These are phyloP conservation scores for Gopherus evgoodei DNA, from an alignment of 2,113 vertebrate genomes.

Conservation along the genomic window DNA sequence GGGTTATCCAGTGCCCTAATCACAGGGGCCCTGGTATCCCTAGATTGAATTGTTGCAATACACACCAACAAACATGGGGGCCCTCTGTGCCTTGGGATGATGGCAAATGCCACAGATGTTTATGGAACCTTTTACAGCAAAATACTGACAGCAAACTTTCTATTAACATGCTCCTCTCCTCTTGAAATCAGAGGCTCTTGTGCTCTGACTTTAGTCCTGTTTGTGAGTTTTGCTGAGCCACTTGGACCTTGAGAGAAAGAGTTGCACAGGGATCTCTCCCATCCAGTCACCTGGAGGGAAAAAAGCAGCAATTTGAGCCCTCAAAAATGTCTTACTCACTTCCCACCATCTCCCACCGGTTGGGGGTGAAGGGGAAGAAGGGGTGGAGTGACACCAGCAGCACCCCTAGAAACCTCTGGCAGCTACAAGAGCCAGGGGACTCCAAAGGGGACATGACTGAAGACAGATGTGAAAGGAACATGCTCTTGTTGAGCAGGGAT, in stretches of 20 bases:
- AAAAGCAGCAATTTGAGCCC: background rate
- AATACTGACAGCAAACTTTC: background rate
- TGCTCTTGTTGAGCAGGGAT: background rate
- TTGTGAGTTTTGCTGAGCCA: rapidly evolving
- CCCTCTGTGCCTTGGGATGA: background rate
- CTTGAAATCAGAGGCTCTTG: background rate
- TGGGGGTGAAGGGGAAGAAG: background rate
- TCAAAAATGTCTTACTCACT: background rate
- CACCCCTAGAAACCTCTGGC: constrained; percentile 24
- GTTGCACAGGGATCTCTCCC: background rate
- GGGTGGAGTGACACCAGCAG: background rate
- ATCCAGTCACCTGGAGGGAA: background rate
- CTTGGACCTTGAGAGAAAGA: background rate
- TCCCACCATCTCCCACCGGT: rapidly evolving
- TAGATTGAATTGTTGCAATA: background rate
- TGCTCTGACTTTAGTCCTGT: background rate
- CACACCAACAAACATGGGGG: background rate
- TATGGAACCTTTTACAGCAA: background rate
- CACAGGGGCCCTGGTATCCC: background rate
- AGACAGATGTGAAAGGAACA: constrained; percentile 36
- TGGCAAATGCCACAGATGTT: background rate
- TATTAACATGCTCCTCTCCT: rapidly evolving
- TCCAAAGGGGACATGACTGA: constrained; percentile 1
- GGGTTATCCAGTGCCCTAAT: background rate
- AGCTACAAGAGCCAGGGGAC: background rate